These are phyloP conservation scores for Motacilla alba DNA, from an alignment of 2,113 vertebrate species.

Conservation along the genomic window DNA sequence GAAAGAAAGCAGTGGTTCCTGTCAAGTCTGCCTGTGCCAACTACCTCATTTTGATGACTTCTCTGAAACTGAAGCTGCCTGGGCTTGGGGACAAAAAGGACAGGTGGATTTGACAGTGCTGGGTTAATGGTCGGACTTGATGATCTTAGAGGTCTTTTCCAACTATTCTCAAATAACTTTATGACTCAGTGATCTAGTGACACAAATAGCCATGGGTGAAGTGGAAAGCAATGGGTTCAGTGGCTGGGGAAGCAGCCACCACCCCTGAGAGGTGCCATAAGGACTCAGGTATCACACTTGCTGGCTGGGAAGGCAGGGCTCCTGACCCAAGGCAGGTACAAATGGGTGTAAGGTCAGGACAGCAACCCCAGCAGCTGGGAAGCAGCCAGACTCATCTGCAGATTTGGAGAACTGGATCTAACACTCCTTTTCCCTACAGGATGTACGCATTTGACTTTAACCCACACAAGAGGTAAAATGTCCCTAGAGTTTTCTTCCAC, in stretches of 20 bases:
- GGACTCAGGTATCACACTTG: neutral
- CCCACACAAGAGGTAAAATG: neutral
- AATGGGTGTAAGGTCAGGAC: neutral
- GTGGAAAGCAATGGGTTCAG: neutral
- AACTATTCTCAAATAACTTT: neutral
- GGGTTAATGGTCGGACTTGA: neutral
- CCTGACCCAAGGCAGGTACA: neutral
- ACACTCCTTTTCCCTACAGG: neutral
- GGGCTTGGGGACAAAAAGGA: neutral
- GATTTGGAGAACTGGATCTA: neutral
- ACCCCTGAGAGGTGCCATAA: neutral
- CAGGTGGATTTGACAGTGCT: neutral
- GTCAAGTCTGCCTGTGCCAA: neutral
- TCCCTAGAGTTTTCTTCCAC: neutral
- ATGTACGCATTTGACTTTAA: neutral
- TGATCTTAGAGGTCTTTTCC: neutral
- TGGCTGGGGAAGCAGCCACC: fast-evolving
- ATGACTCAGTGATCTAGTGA: neutral
- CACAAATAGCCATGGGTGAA: neutral
- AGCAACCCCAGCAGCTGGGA: neutral
- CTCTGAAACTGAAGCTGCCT: neutral
- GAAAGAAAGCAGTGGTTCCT: neutral
- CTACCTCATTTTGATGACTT: neutral
- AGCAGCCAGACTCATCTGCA: neutral
- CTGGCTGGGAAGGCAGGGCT: neutral